These are phyloP conservation scores for Hermodice carunculata DNA, from an alignment of 2,888 invertebrate species.

Conservation along the genomic window DNA sequence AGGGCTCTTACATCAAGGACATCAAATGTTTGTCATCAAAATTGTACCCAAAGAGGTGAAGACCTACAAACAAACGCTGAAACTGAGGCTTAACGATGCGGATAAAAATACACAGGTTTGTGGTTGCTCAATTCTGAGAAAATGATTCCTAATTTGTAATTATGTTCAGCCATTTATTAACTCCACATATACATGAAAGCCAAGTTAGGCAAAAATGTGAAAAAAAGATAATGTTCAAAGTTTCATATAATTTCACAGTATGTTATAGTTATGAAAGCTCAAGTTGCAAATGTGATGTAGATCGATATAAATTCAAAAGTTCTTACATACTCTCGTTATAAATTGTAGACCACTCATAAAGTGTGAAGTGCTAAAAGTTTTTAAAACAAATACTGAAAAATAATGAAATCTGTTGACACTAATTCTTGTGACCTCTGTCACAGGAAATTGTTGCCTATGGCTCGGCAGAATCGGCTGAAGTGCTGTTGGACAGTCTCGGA, in stretches of 20 bases:
- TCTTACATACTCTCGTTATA: no score
- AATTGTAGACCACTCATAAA: background rate
- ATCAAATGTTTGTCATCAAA: constrained; percentile 63
- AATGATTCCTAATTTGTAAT: no score
- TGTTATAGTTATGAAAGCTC: no score
- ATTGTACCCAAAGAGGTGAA: constrained; percentile 55
- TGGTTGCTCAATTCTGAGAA: no score
- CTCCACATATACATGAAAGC: no score
- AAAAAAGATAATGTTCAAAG: no score
- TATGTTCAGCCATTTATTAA: no score
- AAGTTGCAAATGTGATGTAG: no score
- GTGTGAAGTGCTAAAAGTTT: background rate
- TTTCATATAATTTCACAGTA: no score
- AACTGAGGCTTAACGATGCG: constrained; percentile 58
- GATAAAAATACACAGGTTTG: constrained; percentile 64
- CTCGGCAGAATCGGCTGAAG: constrained; percentile 62
- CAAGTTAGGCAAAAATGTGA: no score
- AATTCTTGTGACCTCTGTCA: background rate
- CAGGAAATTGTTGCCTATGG: constrained; percentile 49
- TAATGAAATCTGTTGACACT: background rate
- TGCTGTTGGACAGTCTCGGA: constrained; percentile 61
- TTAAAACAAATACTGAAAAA: background rate
- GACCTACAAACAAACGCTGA: constrained; percentile 56
- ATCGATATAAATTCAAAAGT: no score
- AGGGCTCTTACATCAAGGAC: constrained; percentile 56